phyloP scores from a whole-genome alignment of 92 coral and sea anemone genomes.

The Palythoa caribaeorum region DNA sequence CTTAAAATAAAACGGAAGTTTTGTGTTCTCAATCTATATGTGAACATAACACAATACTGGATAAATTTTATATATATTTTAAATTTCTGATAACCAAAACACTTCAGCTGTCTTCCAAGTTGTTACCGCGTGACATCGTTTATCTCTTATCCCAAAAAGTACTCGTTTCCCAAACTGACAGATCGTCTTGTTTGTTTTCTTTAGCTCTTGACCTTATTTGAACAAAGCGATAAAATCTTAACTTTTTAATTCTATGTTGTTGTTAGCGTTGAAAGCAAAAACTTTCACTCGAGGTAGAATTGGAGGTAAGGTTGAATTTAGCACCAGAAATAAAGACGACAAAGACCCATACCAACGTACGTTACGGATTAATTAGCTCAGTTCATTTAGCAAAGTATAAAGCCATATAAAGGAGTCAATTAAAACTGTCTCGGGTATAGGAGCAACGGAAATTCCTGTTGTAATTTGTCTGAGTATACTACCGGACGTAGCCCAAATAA shows the following conservation, averaged over 20 bases:
- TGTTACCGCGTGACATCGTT: not conserved
- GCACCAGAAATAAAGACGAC: conserved; percentile 22
- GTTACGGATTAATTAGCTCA: not conserved
- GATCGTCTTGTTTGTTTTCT: conserved; percentile 13
- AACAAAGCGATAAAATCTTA: not conserved
- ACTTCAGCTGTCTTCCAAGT: not conserved
- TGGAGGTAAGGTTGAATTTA: not conserved
- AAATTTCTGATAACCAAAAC: not conserved
- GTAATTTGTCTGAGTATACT: no score
- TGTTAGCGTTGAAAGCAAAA: not conserved
- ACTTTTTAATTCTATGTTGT: not conserved
- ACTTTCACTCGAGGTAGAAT: not conserved
- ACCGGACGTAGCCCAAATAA: no score
- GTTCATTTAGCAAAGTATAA: not conserved
- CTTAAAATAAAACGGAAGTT: no score
- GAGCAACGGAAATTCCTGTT: not conserved
- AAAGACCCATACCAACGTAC: not conserved
- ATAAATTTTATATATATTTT: no score
- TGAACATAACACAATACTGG: no score
- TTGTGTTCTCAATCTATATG: no score
- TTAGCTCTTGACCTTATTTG: not conserved
- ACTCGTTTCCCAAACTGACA: not conserved
- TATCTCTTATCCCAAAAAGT: not conserved
- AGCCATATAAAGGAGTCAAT: not conserved
- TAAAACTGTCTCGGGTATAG: not conserved